Percentiles rank a stretch among this genome's conserved stretches.
Conservation (phyloP, 2,797 vertebrate species). For the Tenualosa ilisha region DNA sequence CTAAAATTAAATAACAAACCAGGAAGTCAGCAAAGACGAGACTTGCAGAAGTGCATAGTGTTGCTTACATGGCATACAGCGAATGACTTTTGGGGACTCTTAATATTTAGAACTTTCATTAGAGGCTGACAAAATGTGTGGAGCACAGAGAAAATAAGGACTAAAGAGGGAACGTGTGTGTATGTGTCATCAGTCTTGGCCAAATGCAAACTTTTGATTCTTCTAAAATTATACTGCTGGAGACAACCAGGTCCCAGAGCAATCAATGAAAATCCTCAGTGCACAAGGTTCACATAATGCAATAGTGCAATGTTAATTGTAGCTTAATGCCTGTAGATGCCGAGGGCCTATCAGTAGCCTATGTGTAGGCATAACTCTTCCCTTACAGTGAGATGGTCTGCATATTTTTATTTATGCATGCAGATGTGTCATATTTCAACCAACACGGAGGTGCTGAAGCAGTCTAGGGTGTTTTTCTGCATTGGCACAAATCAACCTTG, state of each 20-base stretch:
- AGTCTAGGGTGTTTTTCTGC: too few relatives aligned
- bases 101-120: neutral
- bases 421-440: too few relatives aligned
- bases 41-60: neutral
- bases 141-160: slow-evolving; percentile 1
- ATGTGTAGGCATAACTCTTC: neutral
- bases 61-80: neutral
- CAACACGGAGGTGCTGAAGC: too few relatives aligned
- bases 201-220: neutral
- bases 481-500: too few relatives aligned
- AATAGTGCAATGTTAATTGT: neutral
- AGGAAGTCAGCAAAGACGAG: slow-evolving; percentile 13
- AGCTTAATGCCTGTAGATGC: neutral
- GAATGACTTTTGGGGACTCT: neutral
- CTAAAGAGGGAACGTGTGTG: neutral
- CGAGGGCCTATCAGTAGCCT: neutral
- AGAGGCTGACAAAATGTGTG: neutral
- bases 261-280: neutral
- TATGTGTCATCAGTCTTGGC: neutral
- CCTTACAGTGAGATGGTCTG: neutral
- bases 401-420: neutral
- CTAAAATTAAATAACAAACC: slow-evolving; percentile 13
- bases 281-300: neutral
- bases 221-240: neutral
- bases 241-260: neutral